These are phyloP conservation scores for Centroberyx gerrardi DNA, from an alignment of 2,797 vertebrate genomes.

Conservation along the genomic window DNA sequence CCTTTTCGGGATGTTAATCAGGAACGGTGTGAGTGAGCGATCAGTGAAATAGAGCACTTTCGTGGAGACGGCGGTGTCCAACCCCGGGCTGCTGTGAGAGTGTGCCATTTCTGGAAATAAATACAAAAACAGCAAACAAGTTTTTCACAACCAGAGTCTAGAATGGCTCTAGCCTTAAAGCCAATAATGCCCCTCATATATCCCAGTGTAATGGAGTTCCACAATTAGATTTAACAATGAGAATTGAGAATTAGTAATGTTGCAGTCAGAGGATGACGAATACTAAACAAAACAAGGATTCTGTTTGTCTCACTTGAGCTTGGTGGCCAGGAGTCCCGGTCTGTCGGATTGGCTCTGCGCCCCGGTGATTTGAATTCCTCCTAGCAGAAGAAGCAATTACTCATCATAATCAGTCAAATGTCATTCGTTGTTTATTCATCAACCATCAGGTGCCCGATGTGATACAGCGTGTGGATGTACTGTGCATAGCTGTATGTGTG, in stretches of 20 bases:
- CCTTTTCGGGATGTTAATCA: conserved; percentile 99
- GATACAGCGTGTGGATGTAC: background rate
- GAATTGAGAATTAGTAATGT: conserved; percentile 38
- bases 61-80: conserved; percentile 91
- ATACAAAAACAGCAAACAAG: conserved; percentile 41
- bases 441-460: conserved; percentile 30
- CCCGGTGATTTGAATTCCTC: conserved; percentile 89
- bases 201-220: conserved; percentile 31
- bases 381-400: conserved; percentile 77
- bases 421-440: conserved; percentile 30
- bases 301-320: conserved; percentile 92
- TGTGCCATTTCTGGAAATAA: conserved; percentile 91
- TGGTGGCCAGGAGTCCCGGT: conserved; percentile 95
- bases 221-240: conserved; percentile 56
- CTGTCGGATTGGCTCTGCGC: conserved; percentile 89
- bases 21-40: conserved; percentile 97
- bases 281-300: conserved; percentile 55
- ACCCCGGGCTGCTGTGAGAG: conserved; percentile 93
- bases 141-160: conserved; percentile 38
- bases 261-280: conserved; percentile 56
- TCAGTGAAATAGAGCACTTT: conserved; percentile 99
- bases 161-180: conserved; percentile 33
- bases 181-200: conserved; percentile 16
- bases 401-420: conserved; percentile 35
- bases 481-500: background rate